A percentile compares a stretch with the other conserved stretches of the same genome.
Conservation (phyloP, 2,113 vertebrate genomes). For the Pandion haliaetus region DNA sequence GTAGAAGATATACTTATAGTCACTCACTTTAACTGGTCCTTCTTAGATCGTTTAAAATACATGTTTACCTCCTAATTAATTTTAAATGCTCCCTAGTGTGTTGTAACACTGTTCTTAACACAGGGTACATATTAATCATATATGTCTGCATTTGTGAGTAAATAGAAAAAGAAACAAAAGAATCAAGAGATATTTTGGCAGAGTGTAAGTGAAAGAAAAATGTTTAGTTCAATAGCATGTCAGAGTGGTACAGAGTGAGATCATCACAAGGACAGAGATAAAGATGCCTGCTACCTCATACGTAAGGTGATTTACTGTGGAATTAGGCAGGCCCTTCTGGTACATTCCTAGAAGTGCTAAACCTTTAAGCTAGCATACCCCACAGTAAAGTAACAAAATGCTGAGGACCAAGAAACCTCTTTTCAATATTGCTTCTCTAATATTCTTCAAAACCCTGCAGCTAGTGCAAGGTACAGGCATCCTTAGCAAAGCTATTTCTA, state of each 20-base stretch:
- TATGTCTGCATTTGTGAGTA: not conserved
- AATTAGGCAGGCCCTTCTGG: not conserved
- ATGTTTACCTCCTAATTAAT: not conserved
- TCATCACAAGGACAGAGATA: not conserved
- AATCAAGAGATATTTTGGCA: not conserved
- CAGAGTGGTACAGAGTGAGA: not conserved
- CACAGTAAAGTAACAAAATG: not conserved
- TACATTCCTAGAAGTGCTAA: not conserved
- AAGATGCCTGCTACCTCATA: not conserved
- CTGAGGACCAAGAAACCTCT: not conserved
- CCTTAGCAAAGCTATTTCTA: not conserved
- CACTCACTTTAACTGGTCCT: not conserved
- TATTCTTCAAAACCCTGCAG: not conserved
- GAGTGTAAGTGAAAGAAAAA: not conserved
- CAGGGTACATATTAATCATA: not conserved
- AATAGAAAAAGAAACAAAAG: not conserved
- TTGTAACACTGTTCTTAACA: not conserved
- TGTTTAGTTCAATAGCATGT: not conserved
- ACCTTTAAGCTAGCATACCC: not conserved
- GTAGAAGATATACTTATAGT: not conserved
- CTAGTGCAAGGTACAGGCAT: not conserved
- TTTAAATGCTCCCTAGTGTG: not conserved
- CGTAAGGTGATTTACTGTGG: not conserved
- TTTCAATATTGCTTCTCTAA: not conserved
- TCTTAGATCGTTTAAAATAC: not conserved